phyloP scores from a whole-genome alignment of 2,797 vertebrate species.

The Macropus fuliginosus region DNA sequence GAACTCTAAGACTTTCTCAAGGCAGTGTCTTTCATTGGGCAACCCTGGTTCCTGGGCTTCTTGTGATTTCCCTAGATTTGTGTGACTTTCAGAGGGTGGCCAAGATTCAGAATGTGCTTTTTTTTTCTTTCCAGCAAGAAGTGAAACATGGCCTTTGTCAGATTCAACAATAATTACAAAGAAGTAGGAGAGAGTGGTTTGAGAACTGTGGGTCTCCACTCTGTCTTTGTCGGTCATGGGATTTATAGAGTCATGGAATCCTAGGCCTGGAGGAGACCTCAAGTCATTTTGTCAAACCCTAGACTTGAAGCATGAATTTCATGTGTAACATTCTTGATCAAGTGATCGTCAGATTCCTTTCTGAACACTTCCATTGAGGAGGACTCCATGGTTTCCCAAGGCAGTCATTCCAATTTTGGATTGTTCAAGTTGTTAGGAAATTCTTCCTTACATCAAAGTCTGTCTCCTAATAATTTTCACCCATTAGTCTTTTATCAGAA shows the following conservation, averaged over 20 bases:
- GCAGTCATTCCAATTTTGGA: not conserved
- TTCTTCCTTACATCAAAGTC: not conserved
- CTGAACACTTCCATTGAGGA: not conserved
- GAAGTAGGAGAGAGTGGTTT: constrained; percentile 27
- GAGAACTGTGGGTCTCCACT: constrained; percentile 37
- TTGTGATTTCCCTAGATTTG: constrained; percentile 46
- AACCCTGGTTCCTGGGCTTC: constrained; percentile 21
- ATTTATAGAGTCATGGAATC: constrained; percentile 31
- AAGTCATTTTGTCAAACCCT: not conserved
- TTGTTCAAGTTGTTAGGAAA: not conserved
- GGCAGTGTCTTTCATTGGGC: not conserved
- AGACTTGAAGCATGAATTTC: not conserved
- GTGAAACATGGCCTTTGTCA: constrained; percentile 68
- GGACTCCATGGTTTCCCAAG: not conserved
- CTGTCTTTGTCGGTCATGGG: constrained; percentile 50
- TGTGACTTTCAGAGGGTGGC: constrained; percentile 39
- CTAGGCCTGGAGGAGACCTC: not conserved
- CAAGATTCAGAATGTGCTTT: constrained; percentile 48
- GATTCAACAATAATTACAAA: constrained; percentile 62
- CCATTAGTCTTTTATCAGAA: not conserved
- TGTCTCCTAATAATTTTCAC: not conserved
- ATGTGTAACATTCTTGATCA: not conserved
- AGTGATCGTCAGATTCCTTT: not conserved
- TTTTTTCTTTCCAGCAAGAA: constrained; percentile 66
- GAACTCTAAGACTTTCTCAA: not conserved